Evolutionary conservation across 2,113 vertebrate species (phyloP).

Genomic region (Cyanoderma ruficeps): DNA sequence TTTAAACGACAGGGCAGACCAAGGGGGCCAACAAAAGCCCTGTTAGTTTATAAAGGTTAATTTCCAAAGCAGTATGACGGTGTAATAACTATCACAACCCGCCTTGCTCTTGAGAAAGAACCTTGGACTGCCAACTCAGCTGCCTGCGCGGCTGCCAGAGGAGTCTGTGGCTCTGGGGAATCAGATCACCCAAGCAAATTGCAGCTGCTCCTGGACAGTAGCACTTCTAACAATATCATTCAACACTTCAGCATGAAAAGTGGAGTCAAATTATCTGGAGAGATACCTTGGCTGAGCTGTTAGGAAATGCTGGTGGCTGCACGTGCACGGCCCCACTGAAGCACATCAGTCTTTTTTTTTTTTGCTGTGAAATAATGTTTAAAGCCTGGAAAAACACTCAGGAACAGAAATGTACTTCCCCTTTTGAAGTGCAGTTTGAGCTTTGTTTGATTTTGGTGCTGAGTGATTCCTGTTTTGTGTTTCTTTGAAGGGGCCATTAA

Average conservation of each 20-base stretch:
- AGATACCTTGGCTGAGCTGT: not conserved
- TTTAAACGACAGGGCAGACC: not conserved
- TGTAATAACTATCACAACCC: not conserved
- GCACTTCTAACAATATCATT: not conserved
- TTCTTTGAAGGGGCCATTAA: conserved; percentile 80
- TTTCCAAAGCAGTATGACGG: not conserved
- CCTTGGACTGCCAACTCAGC: not conserved
- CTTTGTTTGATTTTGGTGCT: not conserved
- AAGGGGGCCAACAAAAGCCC: not conserved
- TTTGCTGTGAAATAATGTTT: not conserved
- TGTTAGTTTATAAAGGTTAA: not conserved
- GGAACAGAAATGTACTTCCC: not conserved
- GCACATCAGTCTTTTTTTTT: not conserved
- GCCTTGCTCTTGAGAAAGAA: not conserved
- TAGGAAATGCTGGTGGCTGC: not conserved
- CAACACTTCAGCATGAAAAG: not conserved
- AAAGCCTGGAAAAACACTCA: not conserved
- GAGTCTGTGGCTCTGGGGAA: not conserved
- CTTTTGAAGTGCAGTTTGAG: not conserved
- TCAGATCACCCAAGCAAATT: not conserved
- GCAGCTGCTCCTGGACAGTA: not conserved
- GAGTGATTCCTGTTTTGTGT: not conserved
- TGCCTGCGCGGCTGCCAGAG: not conserved
- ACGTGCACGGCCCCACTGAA: not conserved
- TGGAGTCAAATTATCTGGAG: not conserved